phyloP scores from a whole-genome alignment of 2,888 invertebrate genomes.

The Microctonus brassicae region DNA sequence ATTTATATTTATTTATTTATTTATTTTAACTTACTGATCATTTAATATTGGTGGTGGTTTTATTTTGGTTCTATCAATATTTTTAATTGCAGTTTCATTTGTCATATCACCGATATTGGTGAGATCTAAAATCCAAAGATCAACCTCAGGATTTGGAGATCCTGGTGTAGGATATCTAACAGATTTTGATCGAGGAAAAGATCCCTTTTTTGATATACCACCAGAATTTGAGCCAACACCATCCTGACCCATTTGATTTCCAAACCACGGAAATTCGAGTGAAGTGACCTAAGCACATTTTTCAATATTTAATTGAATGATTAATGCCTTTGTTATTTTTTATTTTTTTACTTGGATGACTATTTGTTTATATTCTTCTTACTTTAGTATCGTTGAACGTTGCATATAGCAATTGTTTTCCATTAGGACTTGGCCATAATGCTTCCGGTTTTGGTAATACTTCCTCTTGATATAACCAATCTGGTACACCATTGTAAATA shows the following conservation, averaged over 20 bases:
- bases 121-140: constrained; percentile 85
- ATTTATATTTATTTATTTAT: neutral
- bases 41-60: constrained; percentile 82
- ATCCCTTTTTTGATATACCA: constrained; percentile 72
- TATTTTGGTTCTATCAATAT: constrained; percentile 62
- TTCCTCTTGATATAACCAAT: constrained; percentile 98
- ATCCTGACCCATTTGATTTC: constrained; percentile 70
- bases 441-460: constrained; percentile 86
- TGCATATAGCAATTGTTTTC: constrained; percentile 86
- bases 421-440: constrained; percentile 87
- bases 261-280: constrained; percentile 82
- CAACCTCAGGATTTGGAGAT: constrained; percentile 87
- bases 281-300: constrained; percentile 52
- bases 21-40: constrained; percentile 80
- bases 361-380: neutral
- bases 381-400: constrained; percentile 83
- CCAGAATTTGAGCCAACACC: constrained; percentile 71
- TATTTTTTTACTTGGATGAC: neutral
- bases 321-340: too few relatives aligned
- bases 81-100: constrained; percentile 43
- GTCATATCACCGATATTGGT: constrained; percentile 74
- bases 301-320: neutral
- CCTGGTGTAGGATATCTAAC: constrained; percentile 92
- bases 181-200: constrained; percentile 84
- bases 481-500: constrained; percentile 93